Evolutionary conservation across 2,113 vertebrate species (phyloP).

Genomic region (Hyperopisus bebe): DNA sequence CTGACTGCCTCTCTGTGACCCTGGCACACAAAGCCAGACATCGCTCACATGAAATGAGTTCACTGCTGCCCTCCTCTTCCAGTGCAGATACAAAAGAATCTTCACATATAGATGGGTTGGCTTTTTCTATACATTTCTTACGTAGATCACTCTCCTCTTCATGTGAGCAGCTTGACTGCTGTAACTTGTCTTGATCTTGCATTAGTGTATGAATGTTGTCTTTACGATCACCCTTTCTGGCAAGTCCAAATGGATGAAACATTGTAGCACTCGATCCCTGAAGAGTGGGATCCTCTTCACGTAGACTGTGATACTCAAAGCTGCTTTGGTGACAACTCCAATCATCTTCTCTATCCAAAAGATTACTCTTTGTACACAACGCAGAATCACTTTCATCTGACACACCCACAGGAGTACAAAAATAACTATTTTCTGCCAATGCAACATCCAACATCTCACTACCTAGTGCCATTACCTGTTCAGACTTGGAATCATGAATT

Average conservation of each 20-base stretch:
- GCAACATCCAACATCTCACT: not conserved
- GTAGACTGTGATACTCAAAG: not conserved
- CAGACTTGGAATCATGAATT: not conserved
- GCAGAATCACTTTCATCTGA: not conserved
- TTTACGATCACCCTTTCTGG: not conserved
- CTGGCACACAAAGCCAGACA: not conserved
- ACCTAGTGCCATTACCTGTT: not conserved
- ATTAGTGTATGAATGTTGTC: not conserved
- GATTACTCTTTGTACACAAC: not conserved
- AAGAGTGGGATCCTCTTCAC: not conserved
- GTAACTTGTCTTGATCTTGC: not conserved
- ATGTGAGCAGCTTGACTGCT: not conserved
- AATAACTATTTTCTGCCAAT: not conserved
- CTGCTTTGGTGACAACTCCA: not conserved
- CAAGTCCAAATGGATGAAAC: not conserved
- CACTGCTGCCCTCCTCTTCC: not conserved
- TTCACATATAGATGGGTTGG: not conserved
- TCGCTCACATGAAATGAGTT: not conserved
- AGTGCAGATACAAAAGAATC: not conserved
- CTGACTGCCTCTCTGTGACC: conserved; percentile 15
- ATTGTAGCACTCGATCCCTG: not conserved
- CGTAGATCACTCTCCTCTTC: not conserved
- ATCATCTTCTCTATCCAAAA: not conserved
- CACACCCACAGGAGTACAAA: not conserved
- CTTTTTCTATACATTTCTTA: not conserved